These are phyloP conservation scores for Podotricha telesiphe DNA, from an alignment of 2,888 invertebrate species.

Conservation along the genomic window DNA sequence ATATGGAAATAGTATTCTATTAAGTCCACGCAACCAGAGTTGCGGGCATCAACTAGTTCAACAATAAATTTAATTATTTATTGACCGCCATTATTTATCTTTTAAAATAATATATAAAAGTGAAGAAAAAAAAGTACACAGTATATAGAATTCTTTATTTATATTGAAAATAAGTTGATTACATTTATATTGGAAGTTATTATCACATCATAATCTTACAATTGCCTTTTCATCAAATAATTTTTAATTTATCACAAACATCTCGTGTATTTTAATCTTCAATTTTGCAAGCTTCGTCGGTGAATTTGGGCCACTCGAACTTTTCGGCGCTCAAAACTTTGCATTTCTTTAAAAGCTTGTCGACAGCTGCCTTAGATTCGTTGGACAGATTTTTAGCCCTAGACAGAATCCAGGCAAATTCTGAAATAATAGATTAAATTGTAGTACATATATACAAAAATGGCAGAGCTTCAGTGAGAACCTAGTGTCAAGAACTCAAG, in stretches of 20 bases:
- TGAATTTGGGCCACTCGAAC: conserved; percentile 59
- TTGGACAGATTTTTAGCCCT: conserved; percentile 65
- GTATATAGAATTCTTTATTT: not conserved
- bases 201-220: not conserved
- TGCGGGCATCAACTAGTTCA: too few species aligned
- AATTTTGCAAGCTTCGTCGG: conserved; percentile 65
- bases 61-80: not conserved
- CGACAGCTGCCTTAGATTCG: conserved; percentile 25
- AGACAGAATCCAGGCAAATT: conserved; percentile 66
- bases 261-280: conserved; percentile 8
- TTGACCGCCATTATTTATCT: too few species aligned
- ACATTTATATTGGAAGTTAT: not conserved
- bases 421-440: conserved; percentile 49
- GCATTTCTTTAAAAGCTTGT: conserved; percentile 56
- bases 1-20: too few species aligned
- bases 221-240: not conserved
- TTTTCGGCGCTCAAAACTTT: conserved; percentile 57
- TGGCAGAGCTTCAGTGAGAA: too few species aligned
- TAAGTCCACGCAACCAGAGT: too few species aligned
- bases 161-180: not conserved
- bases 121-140: not conserved
- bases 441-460: not conserved
- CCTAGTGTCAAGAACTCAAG: too few species aligned
- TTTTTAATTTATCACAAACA: not conserved
- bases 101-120: not conserved